Conservation (phyloP, 2,113 vertebrate species). For the Eurystomus gularis region DNA sequence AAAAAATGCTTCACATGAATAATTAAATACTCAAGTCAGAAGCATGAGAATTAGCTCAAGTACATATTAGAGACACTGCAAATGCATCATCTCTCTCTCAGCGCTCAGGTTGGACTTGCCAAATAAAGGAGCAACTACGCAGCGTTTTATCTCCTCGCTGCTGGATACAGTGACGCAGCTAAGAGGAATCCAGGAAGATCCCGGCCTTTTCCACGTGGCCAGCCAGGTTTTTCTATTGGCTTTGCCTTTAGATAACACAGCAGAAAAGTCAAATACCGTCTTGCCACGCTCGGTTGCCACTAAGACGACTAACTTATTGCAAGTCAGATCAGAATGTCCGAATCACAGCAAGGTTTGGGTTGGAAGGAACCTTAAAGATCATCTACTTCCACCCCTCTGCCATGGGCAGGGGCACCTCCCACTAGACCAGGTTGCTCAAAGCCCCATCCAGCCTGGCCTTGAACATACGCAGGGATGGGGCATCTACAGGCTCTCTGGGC, state of each 20-base stretch:
- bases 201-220: background rate
- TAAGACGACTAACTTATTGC: background rate
- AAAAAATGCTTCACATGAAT: background rate
- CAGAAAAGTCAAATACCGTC: background rate
- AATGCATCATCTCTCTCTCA: background rate
- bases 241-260: background rate
- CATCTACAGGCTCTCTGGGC: no score
- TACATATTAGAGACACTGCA: background rate
- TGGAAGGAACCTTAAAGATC: no score
- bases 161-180: background rate
- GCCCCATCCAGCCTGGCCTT: no score
- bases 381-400: no score
- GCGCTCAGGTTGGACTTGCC: background rate
- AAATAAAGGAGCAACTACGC: fast-evolving
- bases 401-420: no score
- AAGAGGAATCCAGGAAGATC: background rate
- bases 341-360: no score
- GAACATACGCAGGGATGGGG: no score
- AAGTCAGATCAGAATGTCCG: background rate
- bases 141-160: background rate
- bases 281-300: background rate
- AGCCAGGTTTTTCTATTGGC: background rate
- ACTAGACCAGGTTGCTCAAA: no score
- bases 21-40: background rate
- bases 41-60: background rate